phyloP scores from a whole-genome alignment of 2,888 invertebrate genomes.

The Hesperia comma region DNA sequence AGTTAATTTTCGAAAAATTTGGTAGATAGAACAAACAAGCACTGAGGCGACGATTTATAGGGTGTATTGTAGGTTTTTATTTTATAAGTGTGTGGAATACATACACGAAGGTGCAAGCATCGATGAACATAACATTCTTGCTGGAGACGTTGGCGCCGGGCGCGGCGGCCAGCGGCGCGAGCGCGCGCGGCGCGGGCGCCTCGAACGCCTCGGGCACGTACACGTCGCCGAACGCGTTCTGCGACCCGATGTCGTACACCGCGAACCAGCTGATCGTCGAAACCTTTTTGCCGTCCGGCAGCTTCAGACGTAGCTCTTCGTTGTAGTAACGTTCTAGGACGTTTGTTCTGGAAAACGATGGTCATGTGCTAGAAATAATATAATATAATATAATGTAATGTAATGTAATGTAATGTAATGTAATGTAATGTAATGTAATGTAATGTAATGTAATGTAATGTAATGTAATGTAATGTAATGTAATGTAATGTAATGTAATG shows the following conservation, averaged over 20 bases:
- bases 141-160: constrained; percentile 82
- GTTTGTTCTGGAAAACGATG: constrained; percentile 86
- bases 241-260: constrained; percentile 92
- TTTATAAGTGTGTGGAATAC: too few relatives aligned
- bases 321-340: constrained; percentile 93
- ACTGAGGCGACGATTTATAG: too few relatives aligned
- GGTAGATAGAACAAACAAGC: too few relatives aligned
- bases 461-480: too few relatives aligned
- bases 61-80: too few relatives aligned
- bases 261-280: constrained; percentile 95
- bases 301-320: constrained; percentile 90
- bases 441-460: too few relatives aligned
- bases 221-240: constrained; percentile 95
- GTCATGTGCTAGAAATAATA: too few relatives aligned
- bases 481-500: too few relatives aligned
- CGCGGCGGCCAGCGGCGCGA: constrained; percentile 64
- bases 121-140: constrained; percentile 88
- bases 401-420: too few relatives aligned
- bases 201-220: constrained; percentile 96
- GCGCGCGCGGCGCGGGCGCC: constrained; percentile 88
- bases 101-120: constrained; percentile 89
- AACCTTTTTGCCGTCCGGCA: constrained; percentile 94
- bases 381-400: too few relatives aligned
- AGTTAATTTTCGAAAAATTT: too few relatives aligned
- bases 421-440: too few relatives aligned